Evolutionary conservation across 1,140 invertebrate genomes (phyloP).

Genomic region (Bombus consobrinus): DNA sequence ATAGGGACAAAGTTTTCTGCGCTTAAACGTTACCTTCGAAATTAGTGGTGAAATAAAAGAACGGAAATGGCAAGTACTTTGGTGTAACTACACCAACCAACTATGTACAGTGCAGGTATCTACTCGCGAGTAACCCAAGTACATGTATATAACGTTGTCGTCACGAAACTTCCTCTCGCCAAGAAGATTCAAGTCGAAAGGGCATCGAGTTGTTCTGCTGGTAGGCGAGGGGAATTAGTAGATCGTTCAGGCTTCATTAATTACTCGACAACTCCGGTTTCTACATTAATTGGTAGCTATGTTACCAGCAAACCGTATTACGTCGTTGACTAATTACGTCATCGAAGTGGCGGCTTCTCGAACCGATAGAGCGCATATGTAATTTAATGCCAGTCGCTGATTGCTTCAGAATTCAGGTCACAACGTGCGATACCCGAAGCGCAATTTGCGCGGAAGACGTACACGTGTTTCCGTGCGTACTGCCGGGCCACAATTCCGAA

Average conservation of each 20-base stretch:
- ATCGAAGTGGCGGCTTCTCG: constrained; percentile 40
- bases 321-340: constrained; percentile 51
- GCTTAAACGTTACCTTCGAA: neutral
- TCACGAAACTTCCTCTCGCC: neutral
- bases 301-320: constrained; percentile 62
- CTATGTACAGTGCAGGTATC: neutral
- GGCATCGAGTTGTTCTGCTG: neutral
- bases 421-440: constrained; percentile 49
- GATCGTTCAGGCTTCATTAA: constrained; percentile 42
- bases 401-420: constrained; percentile 69
- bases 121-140: neutral
- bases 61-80: neutral
- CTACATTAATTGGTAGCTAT: constrained; percentile 58
- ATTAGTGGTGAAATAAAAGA: neutral
- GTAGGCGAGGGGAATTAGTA: neutral
- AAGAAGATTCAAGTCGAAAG: constrained; percentile 2
- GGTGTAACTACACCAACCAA: neutral
- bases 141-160: neutral
- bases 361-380: constrained; percentile 60
- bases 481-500: constrained; percentile 32
- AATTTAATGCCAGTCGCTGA: constrained; percentile 65
- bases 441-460: constrained; percentile 59
- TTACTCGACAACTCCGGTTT: constrained; percentile 24
- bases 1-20: neutral
- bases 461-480: constrained; percentile 32